Conservation (phyloP, 2,888 invertebrate genomes). For the Peribatodes rhomboidaria region DNA sequence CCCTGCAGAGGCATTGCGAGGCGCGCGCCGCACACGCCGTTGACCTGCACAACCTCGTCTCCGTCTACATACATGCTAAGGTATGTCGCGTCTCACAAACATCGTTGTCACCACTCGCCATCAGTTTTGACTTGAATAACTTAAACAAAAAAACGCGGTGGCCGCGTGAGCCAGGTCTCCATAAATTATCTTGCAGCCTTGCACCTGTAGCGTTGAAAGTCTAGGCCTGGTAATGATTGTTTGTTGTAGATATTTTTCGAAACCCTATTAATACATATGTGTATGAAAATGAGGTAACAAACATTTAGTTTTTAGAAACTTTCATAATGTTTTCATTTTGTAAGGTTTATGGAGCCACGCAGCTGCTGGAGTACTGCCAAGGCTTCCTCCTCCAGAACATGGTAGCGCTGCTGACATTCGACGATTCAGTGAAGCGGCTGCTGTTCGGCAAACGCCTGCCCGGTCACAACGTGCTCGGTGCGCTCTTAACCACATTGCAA, state of each 20-base stretch:
- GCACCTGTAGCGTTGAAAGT: too few relatives aligned
- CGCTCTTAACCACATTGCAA: slow-evolving; percentile 92
- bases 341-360: slow-evolving; percentile 94
- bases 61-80: slow-evolving; percentile 97
- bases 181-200: too few relatives aligned
- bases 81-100: slow-evolving; percentile 68
- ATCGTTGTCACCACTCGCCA: too few relatives aligned
- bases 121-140: too few relatives aligned
- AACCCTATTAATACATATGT: too few relatives aligned
- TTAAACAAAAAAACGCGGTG: too few relatives aligned
- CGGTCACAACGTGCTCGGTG: slow-evolving; percentile 95
- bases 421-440: slow-evolving; percentile 95
- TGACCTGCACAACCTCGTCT: slow-evolving; percentile 95
- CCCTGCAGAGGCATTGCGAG: slow-evolving; percentile 94
- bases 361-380: slow-evolving; percentile 95
- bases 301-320: neutral
- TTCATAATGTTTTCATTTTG: neutral
- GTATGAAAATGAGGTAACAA: too few relatives aligned
- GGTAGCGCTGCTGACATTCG: slow-evolving; percentile 97
- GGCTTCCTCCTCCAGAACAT: slow-evolving; percentile 96
- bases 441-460: slow-evolving; percentile 96
- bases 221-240: too few relatives aligned
- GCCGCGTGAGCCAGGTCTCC: too few relatives aligned
- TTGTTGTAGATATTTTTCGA: too few relatives aligned
- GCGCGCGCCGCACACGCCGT: slow-evolving; percentile 94